Percentiles rank a stretch among this genome's conserved stretches.
phyloP scores from a whole-genome alignment of 2,113 vertebrate genomes.

The Chiloscyllium plagiosum region DNA sequence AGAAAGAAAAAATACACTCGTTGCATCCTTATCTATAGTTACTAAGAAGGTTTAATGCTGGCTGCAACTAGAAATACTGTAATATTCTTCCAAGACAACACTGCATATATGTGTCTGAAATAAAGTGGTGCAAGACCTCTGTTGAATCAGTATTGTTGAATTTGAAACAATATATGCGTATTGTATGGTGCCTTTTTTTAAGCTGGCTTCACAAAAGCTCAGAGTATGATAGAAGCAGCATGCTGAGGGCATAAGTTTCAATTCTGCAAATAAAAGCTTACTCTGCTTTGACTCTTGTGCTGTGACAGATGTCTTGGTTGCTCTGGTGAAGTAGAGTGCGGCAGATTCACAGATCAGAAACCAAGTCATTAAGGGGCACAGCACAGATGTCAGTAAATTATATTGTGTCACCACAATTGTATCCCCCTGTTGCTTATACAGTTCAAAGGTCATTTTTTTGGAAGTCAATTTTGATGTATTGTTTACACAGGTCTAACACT shows the following conservation, averaged over 20 bases:
- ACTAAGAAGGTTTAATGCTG: not conserved
- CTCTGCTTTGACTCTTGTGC: constrained; percentile 14
- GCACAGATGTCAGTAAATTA: constrained; percentile 16
- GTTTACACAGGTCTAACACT: not conserved
- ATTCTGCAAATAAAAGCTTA: constrained; percentile 18
- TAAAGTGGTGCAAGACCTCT: not conserved
- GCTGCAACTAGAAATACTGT: not conserved
- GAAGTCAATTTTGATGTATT: not conserved
- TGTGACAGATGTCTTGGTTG: constrained; percentile 25
- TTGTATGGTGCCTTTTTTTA: not conserved
- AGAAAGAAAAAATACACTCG: not conserved
- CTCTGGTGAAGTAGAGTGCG: not conserved
- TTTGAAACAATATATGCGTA: not conserved
- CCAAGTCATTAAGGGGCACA: not conserved
- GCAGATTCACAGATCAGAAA: constrained; percentile 26
- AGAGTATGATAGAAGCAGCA: not conserved
- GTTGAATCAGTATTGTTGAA: not conserved
- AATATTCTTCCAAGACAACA: not conserved
- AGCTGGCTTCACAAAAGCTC: not conserved
- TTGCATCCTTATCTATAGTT: not conserved
- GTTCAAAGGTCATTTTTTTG: not conserved
- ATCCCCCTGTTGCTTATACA: not conserved
- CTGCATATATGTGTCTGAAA: not conserved
- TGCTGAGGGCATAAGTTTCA: constrained; percentile 2
- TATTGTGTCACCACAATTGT: not conserved